Evolutionary conservation across 2,797 vertebrate genomes (phyloP), one percentile per base, ranked within the genome.

Genomic region (Limosa lapponica): DNA sequence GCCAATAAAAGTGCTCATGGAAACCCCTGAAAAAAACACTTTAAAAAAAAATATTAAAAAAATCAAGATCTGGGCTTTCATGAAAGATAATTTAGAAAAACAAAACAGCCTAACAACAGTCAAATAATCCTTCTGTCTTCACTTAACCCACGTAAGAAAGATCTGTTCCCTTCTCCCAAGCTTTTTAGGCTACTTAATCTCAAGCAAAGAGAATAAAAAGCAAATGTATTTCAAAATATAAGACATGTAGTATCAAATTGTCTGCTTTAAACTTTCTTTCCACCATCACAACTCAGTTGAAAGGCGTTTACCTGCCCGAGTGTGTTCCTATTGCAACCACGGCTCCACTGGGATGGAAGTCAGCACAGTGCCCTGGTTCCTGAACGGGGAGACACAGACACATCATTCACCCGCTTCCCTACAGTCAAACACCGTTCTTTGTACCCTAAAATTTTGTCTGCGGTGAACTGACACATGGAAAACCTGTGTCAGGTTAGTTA

Each of bases 341-440:
- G 2, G 98, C 98, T 93, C 99, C 99, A 22, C 99, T 99, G 80
- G 99, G 99, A 98, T 99, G 99, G 97, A 99, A 99, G 95, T 99
- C 99, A 51, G 99, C 99, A 95, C 99, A 99, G 98, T 99, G 99
- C 75, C 99, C 99, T 3, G 99, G 99, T 93, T 99, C 99, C 99
- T 99, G 97, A 95, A 95, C 1, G 7, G 59, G 94, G 82, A 96
- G 90, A 86, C 69, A 96, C 58, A 97, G 39, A 78, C 30, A 49
- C 0, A 0, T 88, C 37, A 92, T 5, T 88, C 48, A 62, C 20
- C 61, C 13, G 11, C 51, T 54, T 30, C 28, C 51, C 51, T 20
- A 52, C 1, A 3, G 61, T 36, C 28, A 54, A 71, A 62, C n/a
- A 36, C 4, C 8, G 23, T 59, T 22, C 58, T 54, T 79, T 17